These are phyloP conservation scores for Stegodyphus dumicola DNA, from an alignment of 1,140 invertebrate genomes.

Conservation along the genomic window DNA sequence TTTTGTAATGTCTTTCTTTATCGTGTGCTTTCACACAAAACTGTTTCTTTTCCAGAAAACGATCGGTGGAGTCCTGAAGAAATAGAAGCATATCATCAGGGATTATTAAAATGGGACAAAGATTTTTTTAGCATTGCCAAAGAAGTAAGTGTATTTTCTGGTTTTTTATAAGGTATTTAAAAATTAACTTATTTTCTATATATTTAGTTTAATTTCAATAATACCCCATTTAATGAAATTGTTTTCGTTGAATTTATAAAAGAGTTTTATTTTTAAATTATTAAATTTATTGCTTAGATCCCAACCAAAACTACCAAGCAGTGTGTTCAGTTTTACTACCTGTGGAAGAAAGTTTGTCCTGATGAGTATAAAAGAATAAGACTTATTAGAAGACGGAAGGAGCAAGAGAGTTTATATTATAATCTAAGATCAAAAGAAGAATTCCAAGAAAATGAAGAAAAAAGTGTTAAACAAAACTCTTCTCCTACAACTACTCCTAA, in stretches of 20 bases:
- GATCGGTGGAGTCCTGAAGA: conserved; percentile 87
- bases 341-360: conserved; percentile 96
- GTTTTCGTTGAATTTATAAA: too few relatives aligned
- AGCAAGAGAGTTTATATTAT: conserved; percentile 67
- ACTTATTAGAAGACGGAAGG: conserved; percentile 69
- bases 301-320: conserved; percentile 89
- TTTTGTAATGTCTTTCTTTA: too few relatives aligned
- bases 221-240: too few relatives aligned
- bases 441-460: conserved; percentile 30
- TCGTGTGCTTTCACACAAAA: too few relatives aligned
- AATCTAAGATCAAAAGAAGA: conserved; percentile 67
- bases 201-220: too few relatives aligned
- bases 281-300: conserved; percentile 68
- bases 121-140: conserved; percentile 90
- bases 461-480: conserved; percentile 8
- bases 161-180: neutral
- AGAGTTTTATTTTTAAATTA: neutral
- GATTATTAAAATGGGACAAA: conserved; percentile 90
- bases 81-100: conserved; percentile 88
- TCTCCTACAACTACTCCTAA: neutral
- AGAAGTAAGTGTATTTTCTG: conserved; percentile 75
- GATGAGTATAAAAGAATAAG: conserved; percentile 82
- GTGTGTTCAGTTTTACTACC: conserved; percentile 97
- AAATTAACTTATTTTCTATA: too few relatives aligned
- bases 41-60: conserved; percentile 71